phyloP scores from a whole-genome alignment of 2,113 vertebrate species.

The Epinephelus fuscoguttatus region DNA sequence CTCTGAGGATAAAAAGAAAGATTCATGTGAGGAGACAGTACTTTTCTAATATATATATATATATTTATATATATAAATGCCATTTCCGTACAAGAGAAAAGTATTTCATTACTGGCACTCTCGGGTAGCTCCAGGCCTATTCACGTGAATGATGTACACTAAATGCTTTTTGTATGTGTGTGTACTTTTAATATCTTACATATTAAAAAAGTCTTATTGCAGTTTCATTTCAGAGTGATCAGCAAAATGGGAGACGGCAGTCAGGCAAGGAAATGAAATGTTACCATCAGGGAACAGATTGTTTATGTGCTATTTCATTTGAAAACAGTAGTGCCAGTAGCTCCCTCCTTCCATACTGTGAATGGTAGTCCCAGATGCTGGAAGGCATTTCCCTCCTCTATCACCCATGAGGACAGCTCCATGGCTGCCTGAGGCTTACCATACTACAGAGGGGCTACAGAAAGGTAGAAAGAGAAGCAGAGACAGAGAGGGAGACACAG shows the following conservation, averaged over 20 bases:
- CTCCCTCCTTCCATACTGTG: slow-evolving; percentile 45
- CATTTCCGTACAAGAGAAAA: slow-evolving; percentile 21
- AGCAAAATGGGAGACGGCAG: slow-evolving; percentile 61
- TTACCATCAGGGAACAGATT: slow-evolving; percentile 64
- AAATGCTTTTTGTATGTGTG: slow-evolving; percentile 35
- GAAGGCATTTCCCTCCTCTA: slow-evolving; percentile 58
- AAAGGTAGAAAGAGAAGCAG: slow-evolving; percentile 24
- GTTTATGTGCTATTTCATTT: slow-evolving; percentile 72
- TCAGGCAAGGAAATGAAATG: slow-evolving; percentile 70
- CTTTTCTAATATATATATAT: slow-evolving; percentile 16
- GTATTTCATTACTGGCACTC: slow-evolving; percentile 46
- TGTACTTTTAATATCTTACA: slow-evolving; percentile 49
- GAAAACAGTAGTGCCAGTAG: slow-evolving; percentile 58
- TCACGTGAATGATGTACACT: slow-evolving; percentile 48
- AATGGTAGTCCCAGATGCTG: slow-evolving; percentile 54
- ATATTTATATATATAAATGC: slow-evolving; percentile 11
- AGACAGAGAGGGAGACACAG: slow-evolving; percentile 15
- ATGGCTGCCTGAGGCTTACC: slow-evolving; percentile 60
- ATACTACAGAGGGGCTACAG: slow-evolving; percentile 44
- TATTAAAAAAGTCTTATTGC: slow-evolving; percentile 41
- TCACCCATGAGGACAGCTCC: slow-evolving; percentile 66
- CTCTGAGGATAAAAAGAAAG: slow-evolving; percentile 15
- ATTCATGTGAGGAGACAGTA: slow-evolving; percentile 8
- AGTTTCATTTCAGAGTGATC: slow-evolving; percentile 69
- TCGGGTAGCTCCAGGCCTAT: slow-evolving; percentile 21